A percentile compares a stretch with the other conserved stretches of the same genome.
These are phyloP conservation scores for Drosophila melanogaster DNA, from an alignment of 1,140 invertebrate genomes.

Conservation along the genomic window DNA sequence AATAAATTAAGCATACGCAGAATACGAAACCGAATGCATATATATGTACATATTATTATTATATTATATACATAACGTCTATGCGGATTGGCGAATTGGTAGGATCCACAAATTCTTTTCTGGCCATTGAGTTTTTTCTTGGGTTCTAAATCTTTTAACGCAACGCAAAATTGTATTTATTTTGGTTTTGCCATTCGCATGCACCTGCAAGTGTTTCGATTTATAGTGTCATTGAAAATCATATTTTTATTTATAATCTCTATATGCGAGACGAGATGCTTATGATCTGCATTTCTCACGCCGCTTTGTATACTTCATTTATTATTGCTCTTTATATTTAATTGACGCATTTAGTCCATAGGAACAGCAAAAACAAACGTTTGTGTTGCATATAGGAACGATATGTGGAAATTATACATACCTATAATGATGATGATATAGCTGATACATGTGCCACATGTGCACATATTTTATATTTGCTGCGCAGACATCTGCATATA, in stretches of 20 bases:
- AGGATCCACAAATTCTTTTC: background rate
- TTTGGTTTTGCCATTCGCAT: conserved; percentile 13
- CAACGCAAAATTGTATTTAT: conserved; percentile 30
- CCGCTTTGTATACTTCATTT: conserved; percentile 24
- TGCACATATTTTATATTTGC: conserved; percentile 35
- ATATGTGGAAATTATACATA: conserved; percentile 52
- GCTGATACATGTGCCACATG: conserved; percentile 21
- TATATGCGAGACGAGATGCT: conserved; percentile 5
- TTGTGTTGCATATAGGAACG: conserved; percentile 67
- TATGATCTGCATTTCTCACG: conserved; percentile 38
- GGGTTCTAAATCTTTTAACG: conserved; percentile 55
- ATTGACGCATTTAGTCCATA: conserved; percentile 76
- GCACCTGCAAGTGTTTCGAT: conserved; percentile 38
- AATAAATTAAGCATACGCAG: conserved; percentile 34
- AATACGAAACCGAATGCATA: conserved; percentile 33
- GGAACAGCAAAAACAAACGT: conserved; percentile 42
- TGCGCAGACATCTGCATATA: conserved; percentile 27
- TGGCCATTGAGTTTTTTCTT: conserved; percentile 11
- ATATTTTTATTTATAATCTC: conserved; percentile 79
- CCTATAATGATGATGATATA: conserved; percentile 54
- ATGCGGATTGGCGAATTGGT: conserved; percentile 35
- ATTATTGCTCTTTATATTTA: conserved; percentile 59
- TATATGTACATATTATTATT: conserved; percentile 37
- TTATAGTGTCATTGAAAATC: conserved; percentile 69
- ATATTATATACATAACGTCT: conserved; percentile 32